Percentiles rank a stretch among this genome's conserved stretches.
Conservation (phyloP, 2,888 invertebrate species). For the Phortica okadai region DNA sequence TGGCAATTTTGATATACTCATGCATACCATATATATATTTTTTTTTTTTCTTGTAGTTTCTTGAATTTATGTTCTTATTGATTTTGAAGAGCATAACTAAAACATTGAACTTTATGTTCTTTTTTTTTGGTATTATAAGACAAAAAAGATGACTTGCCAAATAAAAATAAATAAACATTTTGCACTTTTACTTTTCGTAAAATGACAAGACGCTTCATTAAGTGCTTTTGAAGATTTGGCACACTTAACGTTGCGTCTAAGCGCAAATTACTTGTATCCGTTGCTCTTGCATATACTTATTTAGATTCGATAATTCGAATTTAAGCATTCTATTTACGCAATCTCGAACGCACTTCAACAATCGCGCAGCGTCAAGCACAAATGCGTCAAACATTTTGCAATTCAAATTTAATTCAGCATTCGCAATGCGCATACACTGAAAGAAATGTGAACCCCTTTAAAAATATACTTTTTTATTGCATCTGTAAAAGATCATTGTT, state of each 20-base stretch:
- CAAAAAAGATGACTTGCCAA: background rate
- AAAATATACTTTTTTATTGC: too few species aligned
- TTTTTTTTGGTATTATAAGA: background rate
- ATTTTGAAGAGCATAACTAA: conserved; percentile 18
- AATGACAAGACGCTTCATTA: background rate
- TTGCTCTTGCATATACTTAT: conserved; percentile 30
- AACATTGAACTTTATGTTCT: conserved; percentile 11
- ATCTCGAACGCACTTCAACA: conserved; percentile 18
- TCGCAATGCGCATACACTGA: background rate
- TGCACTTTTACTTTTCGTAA: conserved; percentile 21
- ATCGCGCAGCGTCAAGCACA: conserved; percentile 3
- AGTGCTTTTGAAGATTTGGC: conserved; percentile 10
- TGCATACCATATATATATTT: background rate
- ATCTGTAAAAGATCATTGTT: too few species aligned
- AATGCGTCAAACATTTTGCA: conserved; percentile 28
- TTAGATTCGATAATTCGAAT: conserved; percentile 11
- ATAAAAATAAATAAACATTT: background rate
- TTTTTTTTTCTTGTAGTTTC: background rate
- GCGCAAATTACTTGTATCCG: conserved; percentile 63
- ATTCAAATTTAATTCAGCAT: conserved; percentile 30
- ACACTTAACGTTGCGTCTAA: conserved; percentile 48
- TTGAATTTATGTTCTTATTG: conserved; percentile 21
- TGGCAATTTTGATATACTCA: background rate
- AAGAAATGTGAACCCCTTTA: background rate
- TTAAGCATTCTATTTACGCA: conserved; percentile 22